Evolutionary conservation across 2,797 vertebrate genomes (phyloP).

Genomic region (Pipistrellus nathusii): DNA sequence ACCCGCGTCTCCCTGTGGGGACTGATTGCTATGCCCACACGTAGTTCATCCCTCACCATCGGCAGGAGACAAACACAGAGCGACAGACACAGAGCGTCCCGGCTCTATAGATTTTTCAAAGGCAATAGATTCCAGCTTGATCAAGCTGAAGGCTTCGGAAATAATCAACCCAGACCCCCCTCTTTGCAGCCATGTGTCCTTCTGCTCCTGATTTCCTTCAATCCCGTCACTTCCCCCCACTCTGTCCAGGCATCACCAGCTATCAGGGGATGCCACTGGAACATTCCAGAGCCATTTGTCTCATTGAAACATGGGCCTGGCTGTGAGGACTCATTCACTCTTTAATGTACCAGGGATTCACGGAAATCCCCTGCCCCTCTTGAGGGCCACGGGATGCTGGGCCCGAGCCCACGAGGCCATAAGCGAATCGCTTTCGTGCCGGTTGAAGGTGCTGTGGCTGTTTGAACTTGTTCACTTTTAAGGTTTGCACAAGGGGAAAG

Average conservation of each 20-base stretch:
- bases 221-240: conserved; percentile 93
- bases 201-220: conserved; percentile 96
- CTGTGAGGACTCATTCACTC: conserved; percentile 96
- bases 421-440: conserved; percentile 85
- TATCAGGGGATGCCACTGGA: conserved; percentile 99
- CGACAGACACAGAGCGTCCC: conserved; percentile 75
- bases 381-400: conserved; percentile 92
- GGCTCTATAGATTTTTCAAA: conserved; percentile 81
- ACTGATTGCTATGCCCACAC: conserved; percentile 17
- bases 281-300: conserved; percentile 96
- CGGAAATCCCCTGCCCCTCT: conserved; percentile 89
- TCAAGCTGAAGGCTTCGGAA: conserved; percentile 79
- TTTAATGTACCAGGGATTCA: conserved; percentile 97
- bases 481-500: too few species aligned
- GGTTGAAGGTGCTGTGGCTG: conserved; percentile 60
- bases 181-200: conserved; percentile 94
- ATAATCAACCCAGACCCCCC: conserved; percentile 85
- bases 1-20: conserved; percentile 25
- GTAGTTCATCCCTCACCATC: conserved; percentile 81
- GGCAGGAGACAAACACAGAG: conserved; percentile 78
- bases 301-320: conserved; percentile 95
- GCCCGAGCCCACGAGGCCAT: conserved; percentile 90
- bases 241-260: conserved; percentile 98
- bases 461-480: conserved; percentile 58
- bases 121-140: conserved; percentile 82